Conservation (phyloP, 2,797 vertebrate genomes). For the Triplophysa yarkandensis region DNA sequence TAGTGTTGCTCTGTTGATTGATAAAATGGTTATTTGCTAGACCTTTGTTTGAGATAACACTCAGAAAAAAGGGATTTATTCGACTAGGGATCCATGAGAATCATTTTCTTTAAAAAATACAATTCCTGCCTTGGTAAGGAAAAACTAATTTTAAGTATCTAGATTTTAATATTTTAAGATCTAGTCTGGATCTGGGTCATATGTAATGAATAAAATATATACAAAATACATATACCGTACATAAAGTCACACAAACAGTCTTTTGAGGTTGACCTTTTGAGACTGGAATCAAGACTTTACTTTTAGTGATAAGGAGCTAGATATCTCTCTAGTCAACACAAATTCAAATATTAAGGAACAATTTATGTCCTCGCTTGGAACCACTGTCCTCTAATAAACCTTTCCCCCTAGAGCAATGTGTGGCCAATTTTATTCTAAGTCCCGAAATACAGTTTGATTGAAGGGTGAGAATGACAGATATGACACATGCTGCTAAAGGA, state of each 20-base stretch:
- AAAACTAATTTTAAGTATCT: too few relatives aligned
- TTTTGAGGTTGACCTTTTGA: neutral
- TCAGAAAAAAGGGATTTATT: too few relatives aligned
- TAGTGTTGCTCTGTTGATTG: neutral
- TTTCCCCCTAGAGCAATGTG: neutral
- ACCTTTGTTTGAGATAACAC: neutral
- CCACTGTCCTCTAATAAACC: neutral
- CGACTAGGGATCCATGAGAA: too few relatives aligned
- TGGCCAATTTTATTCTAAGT: slow-evolving; percentile 8
- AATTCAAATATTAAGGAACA: slow-evolving; percentile 8
- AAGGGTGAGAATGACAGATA: slow-evolving; percentile 28
- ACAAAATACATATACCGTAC: neutral
- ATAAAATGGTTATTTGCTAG: neutral
- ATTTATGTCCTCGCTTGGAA: neutral
- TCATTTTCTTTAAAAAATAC: too few relatives aligned
- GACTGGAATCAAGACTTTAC: neutral
- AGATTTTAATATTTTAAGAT: neutral
- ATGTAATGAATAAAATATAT: too few relatives aligned
- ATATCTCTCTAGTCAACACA: neutral
- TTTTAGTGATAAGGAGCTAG: neutral
- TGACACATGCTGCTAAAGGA: slow-evolving; percentile 32
- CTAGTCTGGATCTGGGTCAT: neutral
- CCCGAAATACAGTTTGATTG: slow-evolving; percentile 1
- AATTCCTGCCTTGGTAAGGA: too few relatives aligned
- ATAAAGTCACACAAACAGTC: too few relatives aligned